Percentiles rank a stretch among this genome's conserved stretches.
phyloP scores from a whole-genome alignment of 2,797 vertebrate genomes.

The Rhodeus uyekii region DNA sequence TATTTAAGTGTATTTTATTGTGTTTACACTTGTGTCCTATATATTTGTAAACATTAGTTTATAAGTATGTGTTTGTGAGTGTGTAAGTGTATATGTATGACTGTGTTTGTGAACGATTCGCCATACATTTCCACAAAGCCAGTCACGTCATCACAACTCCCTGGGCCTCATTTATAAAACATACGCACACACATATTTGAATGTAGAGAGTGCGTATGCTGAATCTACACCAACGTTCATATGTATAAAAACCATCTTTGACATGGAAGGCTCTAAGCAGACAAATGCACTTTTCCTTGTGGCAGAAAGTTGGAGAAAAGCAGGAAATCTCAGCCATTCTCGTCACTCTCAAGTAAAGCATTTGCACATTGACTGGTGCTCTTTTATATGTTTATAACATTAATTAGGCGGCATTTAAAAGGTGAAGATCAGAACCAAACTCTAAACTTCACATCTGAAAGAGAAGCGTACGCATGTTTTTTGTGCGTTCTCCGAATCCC shows the following conservation, averaged over 20 bases:
- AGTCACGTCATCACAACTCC: constrained; percentile 30
- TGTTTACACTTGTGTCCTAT: constrained; percentile 60
- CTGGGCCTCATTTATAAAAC: background rate
- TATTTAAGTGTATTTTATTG: constrained; percentile 61
- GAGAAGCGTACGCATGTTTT: background rate
- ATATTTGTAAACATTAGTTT: constrained; percentile 56
- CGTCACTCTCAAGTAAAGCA: background rate
- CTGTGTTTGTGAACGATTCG: constrained; percentile 27
- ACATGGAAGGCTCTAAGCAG: background rate
- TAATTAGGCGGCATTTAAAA: background rate
- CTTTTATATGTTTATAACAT: background rate
- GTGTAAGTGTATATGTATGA: constrained; percentile 29
- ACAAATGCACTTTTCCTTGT: background rate
- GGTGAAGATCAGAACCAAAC: background rate
- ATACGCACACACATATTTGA: too few relatives aligned
- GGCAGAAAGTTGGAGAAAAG: too few relatives aligned
- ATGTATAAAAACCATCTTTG: too few relatives aligned
- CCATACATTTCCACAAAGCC: constrained; percentile 26
- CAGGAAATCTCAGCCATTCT: too few relatives aligned
- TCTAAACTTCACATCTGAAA: background rate
- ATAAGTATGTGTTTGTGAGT: constrained; percentile 9
- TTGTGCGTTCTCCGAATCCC: background rate
- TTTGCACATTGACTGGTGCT: background rate
- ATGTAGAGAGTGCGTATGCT: too few relatives aligned
- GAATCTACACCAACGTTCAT: too few relatives aligned